Base-by-base conservation (phyloP, 2,113 vertebrate genomes). In the Sclerurus mexicanus region DNA sequence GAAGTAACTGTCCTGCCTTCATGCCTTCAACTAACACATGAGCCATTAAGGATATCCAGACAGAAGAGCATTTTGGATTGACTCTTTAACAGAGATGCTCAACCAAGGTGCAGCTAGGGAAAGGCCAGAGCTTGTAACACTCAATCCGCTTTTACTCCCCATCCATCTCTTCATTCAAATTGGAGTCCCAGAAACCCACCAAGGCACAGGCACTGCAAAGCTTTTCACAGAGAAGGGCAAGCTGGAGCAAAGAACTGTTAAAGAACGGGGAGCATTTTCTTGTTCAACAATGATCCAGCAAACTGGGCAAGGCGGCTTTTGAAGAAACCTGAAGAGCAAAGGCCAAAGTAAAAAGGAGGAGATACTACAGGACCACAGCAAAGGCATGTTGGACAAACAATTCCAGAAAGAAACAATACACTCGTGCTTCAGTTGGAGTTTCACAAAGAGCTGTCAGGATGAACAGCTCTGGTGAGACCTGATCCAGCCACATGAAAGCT, bases 11-110 rank as follows among this genome's bases (percentile, higher is more conserved):
- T 37, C 28, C 37, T 81, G 47, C 50, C 33, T 62, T 79, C 37
- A 12, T 50, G n/a, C 17, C 31, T 11, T 50, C 10, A 67, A 40
- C 53, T 31, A 59, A 42, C 10, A 31, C 0, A 0, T 7, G 17
- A 90, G 33, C 35, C 24, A 37, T 22, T n/a, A 53, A 55, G 15
- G 58, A 72, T 2, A 7, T 42, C 33, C 62, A 82, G 42, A 50
- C n/a, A 28, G 59, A 55, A 40, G 25, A 31, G 5, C 22, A 3
- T 46, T 66, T 59, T 79, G 31, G 39, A 20, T 90, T 81, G 27
- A 14, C 8, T 53, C 6, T 25, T 25, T 31, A 67, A 49, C 6
- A 13, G 46, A 72, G 13, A 44, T 55, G 44, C 14, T 85, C 72
- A 39, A 60, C 75, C 6, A 47, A 60, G 62, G 18, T 68, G 46